These are phyloP conservation scores for Parauchenoglanis punctatus DNA, from an alignment of 2,797 vertebrate species.

Conservation along the genomic window DNA sequence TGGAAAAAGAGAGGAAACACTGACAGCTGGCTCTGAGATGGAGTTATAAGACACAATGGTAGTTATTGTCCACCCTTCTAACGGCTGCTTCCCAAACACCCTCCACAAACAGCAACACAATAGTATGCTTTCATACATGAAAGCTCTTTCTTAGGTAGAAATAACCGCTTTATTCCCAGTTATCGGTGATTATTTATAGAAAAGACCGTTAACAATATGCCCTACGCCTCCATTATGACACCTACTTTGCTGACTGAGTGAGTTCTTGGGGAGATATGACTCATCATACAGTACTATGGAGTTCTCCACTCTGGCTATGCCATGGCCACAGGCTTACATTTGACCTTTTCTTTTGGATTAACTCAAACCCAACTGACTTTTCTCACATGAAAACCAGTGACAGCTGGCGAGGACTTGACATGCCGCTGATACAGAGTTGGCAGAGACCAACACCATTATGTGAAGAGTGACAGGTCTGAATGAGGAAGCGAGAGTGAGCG, in stretches of 20 bases:
- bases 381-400: conserved; percentile 19
- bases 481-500: conserved; percentile 41
- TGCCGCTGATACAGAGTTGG: conserved; percentile 10
- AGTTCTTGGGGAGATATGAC: background rate
- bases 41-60: conserved; percentile 15
- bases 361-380: conserved; percentile 7
- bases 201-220: background rate
- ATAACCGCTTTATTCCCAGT: background rate
- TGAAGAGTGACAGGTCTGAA: conserved; percentile 34
- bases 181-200: conserved; percentile 22
- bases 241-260: background rate
- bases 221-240: conserved; percentile 18
- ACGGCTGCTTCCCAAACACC: background rate
- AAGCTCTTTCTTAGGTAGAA: background rate
- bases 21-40: conserved; percentile 1
- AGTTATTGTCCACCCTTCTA: conserved; percentile 24
- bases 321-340: conserved; percentile 4
- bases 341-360: background rate
- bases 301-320: background rate
- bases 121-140: background rate
- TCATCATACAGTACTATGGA: background rate
- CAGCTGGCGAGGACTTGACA: conserved; percentile 28
- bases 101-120: conserved; percentile 25
- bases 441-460: conserved; percentile 27
- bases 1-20: conserved; percentile 14